These are phyloP conservation scores for Callipepla californica DNA, from an alignment of 2,113 vertebrate genomes.

Conservation along the genomic window DNA sequence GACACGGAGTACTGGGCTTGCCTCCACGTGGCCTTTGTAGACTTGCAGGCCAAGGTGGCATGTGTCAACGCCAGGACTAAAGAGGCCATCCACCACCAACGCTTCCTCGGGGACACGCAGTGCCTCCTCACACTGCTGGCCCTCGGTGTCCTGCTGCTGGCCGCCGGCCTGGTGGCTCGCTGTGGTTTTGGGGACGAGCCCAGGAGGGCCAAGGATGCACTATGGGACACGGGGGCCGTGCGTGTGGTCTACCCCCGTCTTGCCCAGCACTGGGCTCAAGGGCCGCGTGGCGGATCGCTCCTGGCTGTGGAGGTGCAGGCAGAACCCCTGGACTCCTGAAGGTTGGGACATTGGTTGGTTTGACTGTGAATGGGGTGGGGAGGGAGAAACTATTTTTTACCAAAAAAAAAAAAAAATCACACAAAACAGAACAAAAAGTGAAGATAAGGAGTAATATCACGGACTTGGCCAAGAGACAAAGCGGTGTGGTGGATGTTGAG, in stretches of 20 bases:
- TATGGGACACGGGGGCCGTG: background rate
- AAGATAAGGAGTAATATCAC: background rate
- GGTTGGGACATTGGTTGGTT: background rate
- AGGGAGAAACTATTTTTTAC: conserved; percentile 26
- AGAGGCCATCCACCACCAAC: conserved; percentile 67
- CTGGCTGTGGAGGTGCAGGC: conserved; percentile 65
- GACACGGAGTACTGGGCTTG: conserved; percentile 91
- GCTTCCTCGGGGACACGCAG: conserved; percentile 68
- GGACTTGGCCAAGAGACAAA: background rate
- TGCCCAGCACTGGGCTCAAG: conserved; percentile 69
- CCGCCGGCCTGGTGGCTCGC: conserved; percentile 47
- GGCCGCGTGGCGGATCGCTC: conserved; percentile 35
- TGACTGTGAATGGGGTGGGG: background rate
- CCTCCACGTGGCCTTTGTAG: conserved; percentile 82
- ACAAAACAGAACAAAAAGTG: background rate
- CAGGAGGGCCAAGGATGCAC: background rate
- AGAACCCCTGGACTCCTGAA: conserved; percentile 61
- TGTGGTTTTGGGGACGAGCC: background rate
- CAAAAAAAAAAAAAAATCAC: background rate
- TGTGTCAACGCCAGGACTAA: conserved; percentile 84
- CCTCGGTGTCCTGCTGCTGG: conserved; percentile 80
- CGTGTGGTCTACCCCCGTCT: conserved; percentile 72
- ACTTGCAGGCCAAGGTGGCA: conserved; percentile 76
- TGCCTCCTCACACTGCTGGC: conserved; percentile 76
- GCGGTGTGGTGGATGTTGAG: background rate